Base-by-base conservation (phyloP, 2,888 invertebrate species). In the Cerceris ruficornis region DNA sequence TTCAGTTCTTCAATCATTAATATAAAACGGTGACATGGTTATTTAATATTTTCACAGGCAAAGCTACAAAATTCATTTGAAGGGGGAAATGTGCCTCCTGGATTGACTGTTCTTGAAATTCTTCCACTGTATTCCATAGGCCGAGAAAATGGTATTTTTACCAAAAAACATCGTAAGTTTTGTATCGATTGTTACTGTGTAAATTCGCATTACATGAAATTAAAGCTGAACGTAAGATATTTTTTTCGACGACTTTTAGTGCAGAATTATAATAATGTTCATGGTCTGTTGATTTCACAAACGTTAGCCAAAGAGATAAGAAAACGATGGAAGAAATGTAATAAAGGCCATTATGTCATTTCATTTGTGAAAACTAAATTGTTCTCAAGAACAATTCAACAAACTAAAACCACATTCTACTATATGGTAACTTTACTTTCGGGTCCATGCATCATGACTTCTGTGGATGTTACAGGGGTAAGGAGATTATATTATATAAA, bases 201-300 rank as follows among this genome's bases (percentile, higher is more conserved):
- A 28, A 28, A 28, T 28, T 28, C 4, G 28, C 4, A 28, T 28
- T 28, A 28, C 28, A 2, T 28, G 28, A 28, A 28, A 28, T 4
- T 28, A 28, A 28, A 28, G 4, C 4, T 28, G 1, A 28, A 28
- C 4, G 28, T 57, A 57, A 57, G 0, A 8, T 8, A 17, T 7
- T 17, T 17, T 4, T 39, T 17, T 17, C 5, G 9, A 28, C 28
- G 28, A 17, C 1, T 58, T 58, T 39, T 11, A 58, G 39, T 58
- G 9, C 28, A 58, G 28, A 58, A 58, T 39, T 58, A 58, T 14
- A 39, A 41, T n/a, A 58, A 58, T n/a, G 57, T 58, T 4, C 57
- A 58, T 39, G 9, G 11, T 7, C 9, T 58, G 4, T 39, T 58
- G 13, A 11, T 58, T 9, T 17, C 57, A 58, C 4, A 17, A 11